phyloP scores from a whole-genome alignment of 2,113 vertebrate genomes.

The Aegithalos caudatus region DNA sequence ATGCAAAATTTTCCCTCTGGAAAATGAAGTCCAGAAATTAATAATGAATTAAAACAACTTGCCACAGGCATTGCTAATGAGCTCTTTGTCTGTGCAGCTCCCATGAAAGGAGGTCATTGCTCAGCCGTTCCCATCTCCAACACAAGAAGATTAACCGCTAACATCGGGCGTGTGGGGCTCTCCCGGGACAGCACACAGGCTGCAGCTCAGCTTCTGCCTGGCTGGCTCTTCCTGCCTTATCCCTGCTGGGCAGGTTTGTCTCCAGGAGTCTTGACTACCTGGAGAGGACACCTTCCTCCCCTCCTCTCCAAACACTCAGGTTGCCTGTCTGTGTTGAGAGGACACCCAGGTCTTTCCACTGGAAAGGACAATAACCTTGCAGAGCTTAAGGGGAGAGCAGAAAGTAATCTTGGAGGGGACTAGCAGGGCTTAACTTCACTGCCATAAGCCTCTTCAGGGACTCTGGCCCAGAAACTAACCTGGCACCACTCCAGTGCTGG shows the following conservation, averaged over 20 bases:
- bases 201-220: not conserved
- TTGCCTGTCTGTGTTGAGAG: not conserved
- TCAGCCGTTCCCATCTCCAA: not conserved
- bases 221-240: not conserved
- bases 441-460: constrained; percentile 21
- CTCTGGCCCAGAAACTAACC: not conserved
- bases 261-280: no score
- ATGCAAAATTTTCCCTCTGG: constrained; percentile 38
- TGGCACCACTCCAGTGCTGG: constrained; percentile 21
- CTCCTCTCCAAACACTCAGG: not conserved
- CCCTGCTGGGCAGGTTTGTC: not conserved
- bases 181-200: not conserved
- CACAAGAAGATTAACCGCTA: constrained; percentile 14
- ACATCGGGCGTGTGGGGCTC: not conserved
- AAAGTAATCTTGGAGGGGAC: constrained; percentile 44
- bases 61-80: constrained; percentile 50
- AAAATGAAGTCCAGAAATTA: constrained; percentile 59
- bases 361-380: constrained; percentile 26
- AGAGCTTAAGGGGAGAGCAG: not conserved
- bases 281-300: not conserved
- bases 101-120: constrained; percentile 54
- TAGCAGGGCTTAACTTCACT: constrained; percentile 12
- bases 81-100: constrained; percentile 33
- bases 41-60: constrained; percentile 65
- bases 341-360: not conserved